Conservation (phyloP, 2,888 invertebrate genomes). For the Caenorhabditis virilis region DNA sequence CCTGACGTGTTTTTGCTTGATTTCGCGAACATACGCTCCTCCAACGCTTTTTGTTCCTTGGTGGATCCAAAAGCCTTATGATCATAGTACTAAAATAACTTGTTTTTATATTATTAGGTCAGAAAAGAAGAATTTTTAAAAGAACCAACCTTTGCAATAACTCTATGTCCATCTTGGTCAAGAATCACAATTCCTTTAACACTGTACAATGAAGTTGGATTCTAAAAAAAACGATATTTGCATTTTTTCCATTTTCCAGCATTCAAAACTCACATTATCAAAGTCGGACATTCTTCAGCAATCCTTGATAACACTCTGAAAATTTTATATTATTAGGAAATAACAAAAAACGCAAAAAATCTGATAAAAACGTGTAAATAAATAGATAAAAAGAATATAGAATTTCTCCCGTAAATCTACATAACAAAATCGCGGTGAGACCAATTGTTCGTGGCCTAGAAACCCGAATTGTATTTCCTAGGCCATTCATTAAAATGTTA, state of each 20-base stretch:
- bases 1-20: conserved; percentile 88
- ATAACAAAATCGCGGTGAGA: conserved; percentile 25
- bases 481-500: too few relatives aligned
- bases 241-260: background rate
- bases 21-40: conserved; percentile 94
- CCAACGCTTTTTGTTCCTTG: conserved; percentile 95
- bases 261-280: conserved; percentile 23
- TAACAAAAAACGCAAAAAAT: background rate
- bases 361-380: too few relatives aligned
- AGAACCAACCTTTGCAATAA: conserved; percentile 94
- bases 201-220: conserved; percentile 85
- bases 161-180: conserved; percentile 94
- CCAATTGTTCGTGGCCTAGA: too few relatives aligned
- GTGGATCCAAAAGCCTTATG: conserved; percentile 84
- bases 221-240: conserved; percentile 71
- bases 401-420: conserved; percentile 33
- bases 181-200: conserved; percentile 95
- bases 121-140: too few relatives aligned
- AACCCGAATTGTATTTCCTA: too few relatives aligned
- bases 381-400: too few relatives aligned
- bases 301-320: background rate
- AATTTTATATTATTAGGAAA: conserved; percentile 1
- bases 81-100: conserved; percentile 96
- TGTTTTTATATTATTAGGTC: too few relatives aligned
- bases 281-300: conserved; percentile 29